These are phyloP conservation scores for Crotalus helleri DNA, from an alignment of 2,113 vertebrate genomes.

Conservation along the genomic window DNA sequence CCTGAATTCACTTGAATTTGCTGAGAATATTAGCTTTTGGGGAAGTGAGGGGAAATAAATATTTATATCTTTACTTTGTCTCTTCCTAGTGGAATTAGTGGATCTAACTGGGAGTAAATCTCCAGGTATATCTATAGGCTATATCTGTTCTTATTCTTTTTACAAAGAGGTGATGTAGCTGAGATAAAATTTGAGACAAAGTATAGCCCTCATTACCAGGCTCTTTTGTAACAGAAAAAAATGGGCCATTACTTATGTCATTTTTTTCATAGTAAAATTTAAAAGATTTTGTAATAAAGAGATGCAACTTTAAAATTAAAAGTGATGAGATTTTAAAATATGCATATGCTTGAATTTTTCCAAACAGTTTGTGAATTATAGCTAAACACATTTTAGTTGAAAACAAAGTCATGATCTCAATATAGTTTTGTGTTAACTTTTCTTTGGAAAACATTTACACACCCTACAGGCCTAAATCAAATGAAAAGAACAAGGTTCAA, in stretches of 20 bases:
- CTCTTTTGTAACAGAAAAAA: constrained; percentile 49
- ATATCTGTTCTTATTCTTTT: background rate
- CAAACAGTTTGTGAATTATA: background rate
- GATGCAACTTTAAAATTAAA: constrained; percentile 65
- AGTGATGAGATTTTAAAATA: constrained; percentile 45
- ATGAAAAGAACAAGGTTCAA: background rate
- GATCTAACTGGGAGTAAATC: background rate
- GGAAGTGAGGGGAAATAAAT: background rate
- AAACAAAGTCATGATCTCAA: background rate
- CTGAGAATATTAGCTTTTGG: background rate
- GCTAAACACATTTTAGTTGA: background rate
- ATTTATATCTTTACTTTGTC: background rate
- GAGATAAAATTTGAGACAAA: constrained; percentile 33
- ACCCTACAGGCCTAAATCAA: background rate
- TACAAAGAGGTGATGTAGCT: constrained; percentile 8
- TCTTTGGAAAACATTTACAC: background rate
- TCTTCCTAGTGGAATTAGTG: background rate
- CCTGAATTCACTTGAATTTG: constrained; percentile 17
- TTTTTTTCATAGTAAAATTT: constrained; percentile 55
- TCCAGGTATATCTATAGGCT: background rate
- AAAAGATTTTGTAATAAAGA: constrained; percentile 70
- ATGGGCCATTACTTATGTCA: constrained; percentile 38
- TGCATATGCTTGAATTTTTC: background rate
- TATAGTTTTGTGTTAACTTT: background rate
- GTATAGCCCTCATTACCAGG: constrained; percentile 52